Evolutionary conservation across 2,888 invertebrate genomes (phyloP).

Genomic region (Smittia sp.): DNA sequence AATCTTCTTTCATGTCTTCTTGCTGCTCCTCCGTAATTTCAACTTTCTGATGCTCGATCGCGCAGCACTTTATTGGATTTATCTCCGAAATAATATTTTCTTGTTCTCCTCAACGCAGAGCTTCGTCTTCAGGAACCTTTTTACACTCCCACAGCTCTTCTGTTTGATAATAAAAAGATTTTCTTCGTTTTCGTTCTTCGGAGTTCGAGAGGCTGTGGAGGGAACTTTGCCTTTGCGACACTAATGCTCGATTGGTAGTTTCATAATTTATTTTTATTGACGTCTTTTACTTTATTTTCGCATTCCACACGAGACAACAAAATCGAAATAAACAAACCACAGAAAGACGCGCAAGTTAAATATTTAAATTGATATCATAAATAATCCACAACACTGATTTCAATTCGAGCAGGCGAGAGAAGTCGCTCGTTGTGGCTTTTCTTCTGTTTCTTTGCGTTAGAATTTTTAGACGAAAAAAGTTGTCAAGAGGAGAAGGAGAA

Average conservation of each 20-base stretch:
- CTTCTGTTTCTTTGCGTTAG: neutral
- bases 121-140: conserved; percentile 4
- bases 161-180: conserved; percentile 11
- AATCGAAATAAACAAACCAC: conserved; percentile 29
- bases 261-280: conserved; percentile 40
- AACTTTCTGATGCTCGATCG: neutral
- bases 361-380: conserved; percentile 42
- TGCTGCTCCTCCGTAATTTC: conserved; percentile 22
- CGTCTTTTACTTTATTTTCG: conserved; percentile 31
- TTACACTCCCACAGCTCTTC: conserved; percentile 21
- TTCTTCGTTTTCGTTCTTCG: neutral
- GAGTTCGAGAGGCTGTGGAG: neutral
- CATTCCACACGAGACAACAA: conserved; percentile 11
- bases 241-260: conserved; percentile 4
- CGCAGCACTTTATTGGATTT: conserved; percentile 11
- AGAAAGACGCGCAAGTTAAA: conserved; percentile 25
- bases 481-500: neutral
- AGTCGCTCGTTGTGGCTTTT: neutral
- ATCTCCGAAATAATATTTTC: neutral
- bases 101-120: too few species aligned
- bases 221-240: neutral
- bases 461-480: neutral
- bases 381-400: conserved; percentile 39
- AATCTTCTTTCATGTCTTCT: neutral
- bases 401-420: conserved; percentile 2